phyloP scores from a whole-genome alignment of 37 sponge, comb jelly and placozoan genomes.

The Haliclona indistincta region DNA sequence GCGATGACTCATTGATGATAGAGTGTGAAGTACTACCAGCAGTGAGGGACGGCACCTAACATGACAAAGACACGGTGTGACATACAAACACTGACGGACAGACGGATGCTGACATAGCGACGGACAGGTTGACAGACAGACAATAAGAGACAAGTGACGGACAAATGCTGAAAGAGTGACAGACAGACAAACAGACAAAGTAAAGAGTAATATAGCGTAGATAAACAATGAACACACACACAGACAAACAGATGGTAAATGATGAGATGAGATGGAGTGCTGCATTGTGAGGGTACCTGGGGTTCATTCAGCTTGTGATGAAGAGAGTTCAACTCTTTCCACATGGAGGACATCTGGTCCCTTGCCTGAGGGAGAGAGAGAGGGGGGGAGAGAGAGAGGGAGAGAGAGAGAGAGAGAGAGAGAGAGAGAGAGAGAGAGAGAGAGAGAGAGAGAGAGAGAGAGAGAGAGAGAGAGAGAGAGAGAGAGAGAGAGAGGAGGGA shows the following conservation, averaged over 20 bases:
- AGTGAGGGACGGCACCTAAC: too few species aligned
- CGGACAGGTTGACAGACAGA: background rate
- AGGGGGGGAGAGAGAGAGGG: background rate
- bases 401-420: background rate
- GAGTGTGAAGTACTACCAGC: too few species aligned
- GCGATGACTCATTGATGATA: constrained; percentile 26
- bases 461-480: constrained; percentile 31
- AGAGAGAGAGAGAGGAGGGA: constrained; percentile 22
- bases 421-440: background rate
- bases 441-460: constrained; percentile 21
- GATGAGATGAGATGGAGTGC: too few species aligned
- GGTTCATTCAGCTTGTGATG: constrained; percentile 41
- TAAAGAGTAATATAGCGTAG: too few species aligned
- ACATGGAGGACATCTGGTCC: constrained; percentile 68
- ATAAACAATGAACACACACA: background rate
- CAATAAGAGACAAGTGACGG: too few species aligned
- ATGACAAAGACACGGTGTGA: background rate
- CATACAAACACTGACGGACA: background rate
- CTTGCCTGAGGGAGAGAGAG: constrained; percentile 43
- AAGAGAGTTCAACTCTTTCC: constrained; percentile 68
- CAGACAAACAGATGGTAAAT: too few species aligned
- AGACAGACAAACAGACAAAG: too few species aligned
- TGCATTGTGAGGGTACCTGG: too few species aligned
- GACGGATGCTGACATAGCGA: background rate
- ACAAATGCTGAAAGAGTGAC: too few species aligned